These are phyloP conservation scores for Pseudanteris insignis DNA, from an alignment of 2,888 invertebrate species.

Conservation along the genomic window DNA sequence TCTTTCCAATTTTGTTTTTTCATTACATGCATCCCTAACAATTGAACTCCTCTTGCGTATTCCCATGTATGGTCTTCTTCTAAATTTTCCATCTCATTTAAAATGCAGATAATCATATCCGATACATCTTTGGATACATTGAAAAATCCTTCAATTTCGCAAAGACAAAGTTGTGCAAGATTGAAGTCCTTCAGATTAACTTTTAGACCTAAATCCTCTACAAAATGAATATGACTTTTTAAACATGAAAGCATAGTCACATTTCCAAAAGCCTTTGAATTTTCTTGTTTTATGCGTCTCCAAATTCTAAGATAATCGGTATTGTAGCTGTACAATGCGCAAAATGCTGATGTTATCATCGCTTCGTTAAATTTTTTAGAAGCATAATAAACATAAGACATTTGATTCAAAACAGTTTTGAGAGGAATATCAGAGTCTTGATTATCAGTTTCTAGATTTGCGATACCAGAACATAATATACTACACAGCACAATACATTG, in stretches of 20 bases:
- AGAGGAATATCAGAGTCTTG: no score
- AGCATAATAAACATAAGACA: conserved; percentile 48
- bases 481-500: conserved; percentile 8
- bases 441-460: conserved; percentile 5
- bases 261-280: conserved; percentile 39
- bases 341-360: conserved; percentile 52
- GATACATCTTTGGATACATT: conserved; percentile 49
- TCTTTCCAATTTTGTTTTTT: conserved; percentile 40
- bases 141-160: conserved; percentile 52
- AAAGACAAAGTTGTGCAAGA: conserved; percentile 50
- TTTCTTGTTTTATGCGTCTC: conserved; percentile 55
- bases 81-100: conserved; percentile 50
- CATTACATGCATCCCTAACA: conserved; percentile 53
- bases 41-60: conserved; percentile 52
- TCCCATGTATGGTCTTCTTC: conserved; percentile 35
- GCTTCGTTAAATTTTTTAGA: conserved; percentile 53
- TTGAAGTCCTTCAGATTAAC: conserved; percentile 50
- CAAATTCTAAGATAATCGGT: conserved; percentile 57
- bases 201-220: conserved; percentile 49
- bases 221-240: conserved; percentile 41
- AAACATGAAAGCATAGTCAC: conserved; percentile 52
- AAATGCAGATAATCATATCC: conserved; percentile 47
- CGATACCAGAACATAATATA: conserved; percentile 14
- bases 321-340: conserved; percentile 51
- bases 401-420: no score